phyloP scores from a whole-genome alignment of 2,888 invertebrate species.

The Thereva nobilitata region DNA sequence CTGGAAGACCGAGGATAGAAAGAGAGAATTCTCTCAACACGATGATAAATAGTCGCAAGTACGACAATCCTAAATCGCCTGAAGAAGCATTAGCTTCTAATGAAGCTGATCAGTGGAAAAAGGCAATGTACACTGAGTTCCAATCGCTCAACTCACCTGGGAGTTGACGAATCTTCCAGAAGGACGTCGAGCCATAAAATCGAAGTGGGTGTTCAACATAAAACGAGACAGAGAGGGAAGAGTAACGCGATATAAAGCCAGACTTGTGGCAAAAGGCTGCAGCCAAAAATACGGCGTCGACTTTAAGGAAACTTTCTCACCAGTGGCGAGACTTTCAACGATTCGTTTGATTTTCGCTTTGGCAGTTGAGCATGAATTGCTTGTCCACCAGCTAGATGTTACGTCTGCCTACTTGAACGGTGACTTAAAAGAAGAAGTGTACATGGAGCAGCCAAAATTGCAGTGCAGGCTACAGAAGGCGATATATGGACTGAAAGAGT shows the following conservation, averaged over 20 bases:
- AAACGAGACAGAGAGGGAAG: too few species aligned
- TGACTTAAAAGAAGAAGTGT: conserved; percentile 41
- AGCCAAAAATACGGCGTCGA: conserved; percentile 35
- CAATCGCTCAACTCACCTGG: conserved; percentile 30
- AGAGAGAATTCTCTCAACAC: not conserved
- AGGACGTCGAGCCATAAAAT: too few species aligned
- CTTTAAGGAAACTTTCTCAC: conserved; percentile 38
- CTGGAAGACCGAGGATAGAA: not conserved
- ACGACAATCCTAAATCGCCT: not conserved
- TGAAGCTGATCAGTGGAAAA: not conserved
- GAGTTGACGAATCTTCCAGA: conserved; percentile 31
- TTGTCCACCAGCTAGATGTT: too few species aligned
- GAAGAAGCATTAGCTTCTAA: conserved; percentile 1
- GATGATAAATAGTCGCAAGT: not conserved
- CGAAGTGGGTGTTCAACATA: too few species aligned
- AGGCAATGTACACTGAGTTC: conserved; percentile 21
- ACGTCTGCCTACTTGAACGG: too few species aligned
- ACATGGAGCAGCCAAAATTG: conserved; percentile 41
- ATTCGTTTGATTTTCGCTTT: conserved; percentile 44
- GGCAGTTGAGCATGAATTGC: too few species aligned
- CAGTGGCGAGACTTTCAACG: conserved; percentile 40
- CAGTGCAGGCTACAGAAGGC: conserved; percentile 43
- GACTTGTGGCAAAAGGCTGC: conserved; percentile 41
- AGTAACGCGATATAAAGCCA: too few species aligned
- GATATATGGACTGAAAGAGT: conserved; percentile 45